These are phyloP conservation scores for Lacanobia oleracea DNA, from an alignment of 2,888 invertebrate genomes.

Conservation along the genomic window DNA sequence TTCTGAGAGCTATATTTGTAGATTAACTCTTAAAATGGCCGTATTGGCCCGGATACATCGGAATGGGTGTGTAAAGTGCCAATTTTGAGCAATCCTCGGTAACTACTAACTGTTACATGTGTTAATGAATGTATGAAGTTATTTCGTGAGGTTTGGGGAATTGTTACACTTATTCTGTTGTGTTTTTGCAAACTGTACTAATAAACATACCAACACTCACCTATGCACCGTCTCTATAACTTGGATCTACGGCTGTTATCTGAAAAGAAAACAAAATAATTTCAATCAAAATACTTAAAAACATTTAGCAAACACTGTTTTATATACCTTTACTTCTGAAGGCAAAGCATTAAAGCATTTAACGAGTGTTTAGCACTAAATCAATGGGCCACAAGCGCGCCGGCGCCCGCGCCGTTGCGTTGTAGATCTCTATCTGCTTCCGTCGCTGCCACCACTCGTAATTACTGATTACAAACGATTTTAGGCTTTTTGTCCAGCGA, in stretches of 20 bases:
- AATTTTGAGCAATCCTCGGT: conserved; percentile 50
- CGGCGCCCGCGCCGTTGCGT: conserved; percentile 66
- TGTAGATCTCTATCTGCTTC: conserved; percentile 84
- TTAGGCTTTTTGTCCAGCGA: conserved; percentile 78
- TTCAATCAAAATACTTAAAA: conserved; percentile 12
- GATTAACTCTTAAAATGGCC: conserved; percentile 51
- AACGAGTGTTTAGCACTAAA: conserved; percentile 83
- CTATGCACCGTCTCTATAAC: too few relatives aligned
- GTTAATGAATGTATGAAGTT: conserved; percentile 18
- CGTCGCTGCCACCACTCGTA: conserved; percentile 79
- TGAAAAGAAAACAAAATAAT: background rate
- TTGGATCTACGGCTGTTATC: too few relatives aligned
- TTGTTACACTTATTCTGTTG: background rate
- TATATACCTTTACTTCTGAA: conserved; percentile 27
- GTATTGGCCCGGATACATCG: conserved; percentile 53
- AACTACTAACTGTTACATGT: conserved; percentile 30
- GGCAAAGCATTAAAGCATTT: conserved; percentile 68
- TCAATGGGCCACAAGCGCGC: conserved; percentile 78
- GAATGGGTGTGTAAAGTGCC: conserved; percentile 32
- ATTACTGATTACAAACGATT: conserved; percentile 86
- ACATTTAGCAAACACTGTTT: conserved; percentile 29
- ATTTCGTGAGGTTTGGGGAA: conserved; percentile 12
- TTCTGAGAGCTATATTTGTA: conserved; percentile 47
- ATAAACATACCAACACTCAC: too few relatives aligned
- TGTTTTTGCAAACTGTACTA: too few relatives aligned